Percentiles rank a stretch among this genome's conserved stretches.
phyloP scores from a whole-genome alignment of 2,113 vertebrate species.

The Andinoacara biseriatus region DNA sequence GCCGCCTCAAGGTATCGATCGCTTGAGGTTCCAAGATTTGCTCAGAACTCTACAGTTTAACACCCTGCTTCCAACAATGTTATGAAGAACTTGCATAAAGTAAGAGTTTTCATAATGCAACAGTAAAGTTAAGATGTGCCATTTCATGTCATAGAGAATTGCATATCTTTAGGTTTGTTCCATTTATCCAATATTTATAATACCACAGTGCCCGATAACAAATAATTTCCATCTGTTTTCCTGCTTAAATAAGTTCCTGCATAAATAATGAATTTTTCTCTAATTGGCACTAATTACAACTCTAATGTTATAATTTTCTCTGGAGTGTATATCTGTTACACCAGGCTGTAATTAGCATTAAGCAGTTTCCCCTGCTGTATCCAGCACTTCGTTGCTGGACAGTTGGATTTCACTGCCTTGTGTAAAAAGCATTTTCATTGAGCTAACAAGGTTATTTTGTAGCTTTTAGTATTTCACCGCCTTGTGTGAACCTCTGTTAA shows the following conservation, averaged over 20 bases:
- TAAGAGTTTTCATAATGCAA: background rate
- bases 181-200: background rate
- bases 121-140: background rate
- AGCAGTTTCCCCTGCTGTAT: slow-evolving; percentile 5
- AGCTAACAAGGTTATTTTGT: slow-evolving; percentile 16
- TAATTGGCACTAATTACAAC: slow-evolving; percentile 36
- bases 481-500: slow-evolving; percentile 14
- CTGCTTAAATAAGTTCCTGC: slow-evolving; percentile 1
- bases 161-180: background rate
- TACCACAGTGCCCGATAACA: background rate
- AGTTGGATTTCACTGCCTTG: background rate
- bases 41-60: background rate
- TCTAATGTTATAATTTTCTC: slow-evolving; percentile 20
- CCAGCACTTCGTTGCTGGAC: slow-evolving; percentile 18
- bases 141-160: background rate
- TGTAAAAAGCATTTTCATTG: slow-evolving; percentile 15
- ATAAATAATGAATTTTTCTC: background rate
- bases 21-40: no score
- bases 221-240: slow-evolving; percentile 4
- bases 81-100: background rate
- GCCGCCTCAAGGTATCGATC: background rate
- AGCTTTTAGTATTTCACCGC: background rate
- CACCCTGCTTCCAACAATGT: background rate
- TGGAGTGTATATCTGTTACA: slow-evolving; percentile 8
- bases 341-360: slow-evolving; percentile 29